phyloP scores from a whole-genome alignment of 2,888 invertebrate species.

The Himalopsyche kuldschensis region DNA sequence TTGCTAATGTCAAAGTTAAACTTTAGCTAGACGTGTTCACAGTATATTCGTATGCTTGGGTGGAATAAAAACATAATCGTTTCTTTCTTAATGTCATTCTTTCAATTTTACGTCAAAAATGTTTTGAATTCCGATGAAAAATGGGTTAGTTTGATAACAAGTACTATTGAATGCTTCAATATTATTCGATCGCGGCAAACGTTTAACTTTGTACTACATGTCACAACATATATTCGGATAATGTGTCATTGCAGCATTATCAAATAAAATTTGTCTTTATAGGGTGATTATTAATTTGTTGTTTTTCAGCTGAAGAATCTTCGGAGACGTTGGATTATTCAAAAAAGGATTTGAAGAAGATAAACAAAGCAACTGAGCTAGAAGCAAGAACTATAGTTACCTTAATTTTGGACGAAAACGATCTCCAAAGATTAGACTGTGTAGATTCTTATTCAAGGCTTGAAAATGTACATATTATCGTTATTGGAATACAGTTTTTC shows the following conservation, averaged over 20 bases:
- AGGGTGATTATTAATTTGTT: background rate
- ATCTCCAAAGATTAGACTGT: constrained; percentile 83
- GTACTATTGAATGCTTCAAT: background rate
- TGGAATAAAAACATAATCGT: constrained; percentile 1
- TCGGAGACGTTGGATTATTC: constrained; percentile 72
- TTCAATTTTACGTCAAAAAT: constrained; percentile 7
- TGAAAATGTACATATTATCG: constrained; percentile 64
- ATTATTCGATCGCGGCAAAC: background rate
- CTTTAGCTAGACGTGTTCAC: background rate
- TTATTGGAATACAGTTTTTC: background rate
- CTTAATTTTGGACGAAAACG: constrained; percentile 83
- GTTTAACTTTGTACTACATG: background rate
- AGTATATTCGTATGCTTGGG: background rate
- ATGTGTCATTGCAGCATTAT: background rate
- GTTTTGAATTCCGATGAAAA: constrained; percentile 4
- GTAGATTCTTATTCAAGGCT: constrained; percentile 79
- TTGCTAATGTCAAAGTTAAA: background rate
- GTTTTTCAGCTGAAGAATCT: constrained; percentile 42
- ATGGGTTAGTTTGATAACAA: background rate
- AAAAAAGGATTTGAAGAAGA: constrained; percentile 78
- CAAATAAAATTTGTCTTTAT: background rate
- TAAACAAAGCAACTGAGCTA: constrained; percentile 71
- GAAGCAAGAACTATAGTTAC: constrained; percentile 69
- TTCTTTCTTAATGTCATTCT: background rate
- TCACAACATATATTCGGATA: background rate